Conservation (phyloP, 2,113 vertebrate species). For the Morone chrysops region DNA sequence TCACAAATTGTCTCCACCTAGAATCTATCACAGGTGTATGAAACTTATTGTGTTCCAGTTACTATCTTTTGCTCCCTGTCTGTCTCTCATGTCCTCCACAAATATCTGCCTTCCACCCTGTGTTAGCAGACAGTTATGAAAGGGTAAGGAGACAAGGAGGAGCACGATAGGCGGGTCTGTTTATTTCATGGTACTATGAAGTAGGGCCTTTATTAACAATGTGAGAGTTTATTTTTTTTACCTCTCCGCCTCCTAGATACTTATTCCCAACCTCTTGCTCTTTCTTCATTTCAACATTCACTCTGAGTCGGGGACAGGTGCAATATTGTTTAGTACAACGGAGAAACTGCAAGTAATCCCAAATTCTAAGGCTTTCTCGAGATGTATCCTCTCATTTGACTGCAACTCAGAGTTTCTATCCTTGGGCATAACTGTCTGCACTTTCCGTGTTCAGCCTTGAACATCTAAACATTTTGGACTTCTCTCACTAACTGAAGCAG, state of each 20-base stretch:
- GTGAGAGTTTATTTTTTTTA: constrained; percentile 67
- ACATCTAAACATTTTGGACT: neutral
- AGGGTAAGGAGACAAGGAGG: constrained; percentile 51
- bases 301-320: constrained; percentile 11
- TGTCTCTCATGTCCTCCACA: neutral
- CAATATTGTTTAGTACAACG: neutral
- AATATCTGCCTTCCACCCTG: constrained; percentile 31
- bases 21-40: constrained; percentile 44
- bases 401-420: neutral
- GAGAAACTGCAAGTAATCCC: neutral
- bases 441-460: constrained; percentile 1
- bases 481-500: neutral
- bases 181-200: constrained; percentile 55
- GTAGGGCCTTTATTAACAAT: constrained; percentile 70
- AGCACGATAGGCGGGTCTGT: constrained; percentile 61
- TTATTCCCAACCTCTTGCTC: constrained; percentile 43
- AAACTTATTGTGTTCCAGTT: constrained; percentile 8
- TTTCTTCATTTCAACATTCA: constrained; percentile 31
- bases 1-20: constrained; percentile 5
- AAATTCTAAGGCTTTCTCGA: neutral
- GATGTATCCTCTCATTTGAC: neutral
- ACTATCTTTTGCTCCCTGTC: neutral
- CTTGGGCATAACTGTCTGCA: neutral
- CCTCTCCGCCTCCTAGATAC: constrained; percentile 55
- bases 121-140: constrained; percentile 56